Evolutionary conservation across 2,113 vertebrate genomes (phyloP).

Genomic region (Hiodon tergisus): DNA sequence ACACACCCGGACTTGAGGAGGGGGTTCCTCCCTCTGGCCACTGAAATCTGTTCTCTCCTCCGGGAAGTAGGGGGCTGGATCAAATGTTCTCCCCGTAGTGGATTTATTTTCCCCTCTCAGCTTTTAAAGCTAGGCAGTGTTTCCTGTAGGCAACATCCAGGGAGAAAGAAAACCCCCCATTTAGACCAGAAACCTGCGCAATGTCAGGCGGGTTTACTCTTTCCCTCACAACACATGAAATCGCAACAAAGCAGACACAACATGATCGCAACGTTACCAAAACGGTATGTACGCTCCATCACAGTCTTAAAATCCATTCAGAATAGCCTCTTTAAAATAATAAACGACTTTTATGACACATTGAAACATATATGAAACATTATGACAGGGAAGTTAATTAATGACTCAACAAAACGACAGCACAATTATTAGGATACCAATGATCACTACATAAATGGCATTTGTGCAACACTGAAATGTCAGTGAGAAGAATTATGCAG

Average conservation of each 20-base stretch:
- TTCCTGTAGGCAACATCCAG: background rate
- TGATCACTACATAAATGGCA: too few species aligned
- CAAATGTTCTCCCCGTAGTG: background rate
- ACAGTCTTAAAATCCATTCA: too few species aligned
- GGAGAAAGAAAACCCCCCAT: background rate
- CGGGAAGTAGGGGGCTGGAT: background rate
- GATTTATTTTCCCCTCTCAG: background rate
- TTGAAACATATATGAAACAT: too few species aligned
- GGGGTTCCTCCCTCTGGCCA: background rate
- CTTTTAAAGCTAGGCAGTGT: conserved; percentile 3
- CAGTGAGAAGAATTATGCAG: too few species aligned
- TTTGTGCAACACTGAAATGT: too few species aligned
- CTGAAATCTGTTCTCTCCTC: background rate
- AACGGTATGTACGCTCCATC: too few species aligned
- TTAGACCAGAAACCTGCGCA: background rate
- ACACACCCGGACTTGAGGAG: background rate
- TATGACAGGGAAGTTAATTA: too few species aligned
- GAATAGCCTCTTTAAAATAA: too few species aligned
- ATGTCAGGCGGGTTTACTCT: background rate
- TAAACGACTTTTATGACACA: too few species aligned
- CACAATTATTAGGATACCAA: too few species aligned
- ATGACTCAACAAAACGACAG: too few species aligned
- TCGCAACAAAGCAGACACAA: background rate
- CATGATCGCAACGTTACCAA: too few species aligned
- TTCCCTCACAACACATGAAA: background rate